These are phyloP conservation scores for Brachypteracias leptosomus DNA, from an alignment of 2,113 vertebrate species.

Conservation along the genomic window DNA sequence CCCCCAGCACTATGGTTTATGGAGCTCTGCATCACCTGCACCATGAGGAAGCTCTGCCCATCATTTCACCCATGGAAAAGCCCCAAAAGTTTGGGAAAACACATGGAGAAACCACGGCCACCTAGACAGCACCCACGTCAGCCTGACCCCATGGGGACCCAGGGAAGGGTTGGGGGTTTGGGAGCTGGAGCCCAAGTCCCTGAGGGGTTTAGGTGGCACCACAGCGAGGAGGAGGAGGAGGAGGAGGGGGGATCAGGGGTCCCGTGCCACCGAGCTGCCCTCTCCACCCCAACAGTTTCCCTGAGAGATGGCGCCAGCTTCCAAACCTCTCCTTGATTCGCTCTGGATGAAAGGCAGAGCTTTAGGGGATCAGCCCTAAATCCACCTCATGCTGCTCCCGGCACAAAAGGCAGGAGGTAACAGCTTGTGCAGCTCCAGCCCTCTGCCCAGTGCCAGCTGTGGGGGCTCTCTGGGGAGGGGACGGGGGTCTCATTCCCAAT, in stretches of 20 bases:
- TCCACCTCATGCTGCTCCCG: background rate
- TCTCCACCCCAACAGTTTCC: constrained; percentile 29
- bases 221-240: background rate
- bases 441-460: accelerated
- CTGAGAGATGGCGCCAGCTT: constrained; percentile 42
- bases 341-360: constrained; percentile 60
- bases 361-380: constrained; percentile 38
- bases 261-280: background rate
- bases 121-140: accelerated
- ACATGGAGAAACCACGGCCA: accelerated
- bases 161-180: accelerated
- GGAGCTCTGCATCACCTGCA: background rate
- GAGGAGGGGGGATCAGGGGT: background rate
- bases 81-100: background rate
- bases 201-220: background rate
- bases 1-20: accelerated
- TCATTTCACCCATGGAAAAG: background rate
- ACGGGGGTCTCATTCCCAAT: background rate
- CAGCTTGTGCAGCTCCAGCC: constrained; percentile 64
- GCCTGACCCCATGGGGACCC: accelerated
- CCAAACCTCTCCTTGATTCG: constrained; percentile 63
- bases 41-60: background rate
- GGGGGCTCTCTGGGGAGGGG: background rate
- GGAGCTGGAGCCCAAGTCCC: accelerated
- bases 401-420: constrained; percentile 69